phyloP scores from a whole-genome alignment of 2,113 vertebrate genomes.

The Anser cygnoides region DNA sequence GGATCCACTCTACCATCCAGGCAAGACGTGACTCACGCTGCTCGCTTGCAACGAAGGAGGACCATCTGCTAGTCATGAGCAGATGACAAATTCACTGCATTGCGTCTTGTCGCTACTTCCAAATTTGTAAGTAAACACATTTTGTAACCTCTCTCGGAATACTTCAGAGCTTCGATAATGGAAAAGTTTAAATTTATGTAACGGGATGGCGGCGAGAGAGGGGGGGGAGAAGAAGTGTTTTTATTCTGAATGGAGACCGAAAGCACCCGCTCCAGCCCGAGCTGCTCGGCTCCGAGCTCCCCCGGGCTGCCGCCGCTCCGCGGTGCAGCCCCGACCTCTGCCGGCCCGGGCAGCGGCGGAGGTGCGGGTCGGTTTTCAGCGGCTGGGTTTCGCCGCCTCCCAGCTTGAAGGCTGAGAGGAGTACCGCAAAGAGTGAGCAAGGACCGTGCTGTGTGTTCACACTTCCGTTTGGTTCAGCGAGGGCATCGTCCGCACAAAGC shows the following conservation, averaged over 20 bases:
- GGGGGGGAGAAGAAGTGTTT: slow-evolving; percentile 24
- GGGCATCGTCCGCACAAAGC: neutral
- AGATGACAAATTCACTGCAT: slow-evolving; percentile 81
- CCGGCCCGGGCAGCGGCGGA: neutral
- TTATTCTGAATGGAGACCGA: slow-evolving; percentile 27
- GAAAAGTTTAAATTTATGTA: slow-evolving; percentile 69
- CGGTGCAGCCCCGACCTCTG: slow-evolving; percentile 53
- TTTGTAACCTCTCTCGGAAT: slow-evolving; percentile 75
- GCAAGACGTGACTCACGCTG: slow-evolving; percentile 76
- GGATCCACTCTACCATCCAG: slow-evolving; percentile 63
- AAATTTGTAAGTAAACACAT: slow-evolving; percentile 84
- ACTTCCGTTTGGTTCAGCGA: neutral
- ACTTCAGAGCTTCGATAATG: slow-evolving; percentile 55
- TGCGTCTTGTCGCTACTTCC: slow-evolving; percentile 78
- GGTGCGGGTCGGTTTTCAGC: neutral
- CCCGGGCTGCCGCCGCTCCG: neutral
- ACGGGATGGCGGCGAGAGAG: neutral
- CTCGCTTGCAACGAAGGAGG: slow-evolving; percentile 65
- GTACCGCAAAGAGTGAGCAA: fast-evolving
- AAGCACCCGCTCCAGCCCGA: neutral
- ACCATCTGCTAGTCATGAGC: slow-evolving; percentile 85
- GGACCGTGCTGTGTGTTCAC: neutral
- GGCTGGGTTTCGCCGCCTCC: fast-evolving
- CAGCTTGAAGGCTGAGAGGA: neutral
- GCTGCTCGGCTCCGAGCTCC: neutral